Evolutionary conservation across 1,140 invertebrate genomes (phyloP), one percentile per base, ranked within the genome.

Genomic region (Cephus cinctus): DNA sequence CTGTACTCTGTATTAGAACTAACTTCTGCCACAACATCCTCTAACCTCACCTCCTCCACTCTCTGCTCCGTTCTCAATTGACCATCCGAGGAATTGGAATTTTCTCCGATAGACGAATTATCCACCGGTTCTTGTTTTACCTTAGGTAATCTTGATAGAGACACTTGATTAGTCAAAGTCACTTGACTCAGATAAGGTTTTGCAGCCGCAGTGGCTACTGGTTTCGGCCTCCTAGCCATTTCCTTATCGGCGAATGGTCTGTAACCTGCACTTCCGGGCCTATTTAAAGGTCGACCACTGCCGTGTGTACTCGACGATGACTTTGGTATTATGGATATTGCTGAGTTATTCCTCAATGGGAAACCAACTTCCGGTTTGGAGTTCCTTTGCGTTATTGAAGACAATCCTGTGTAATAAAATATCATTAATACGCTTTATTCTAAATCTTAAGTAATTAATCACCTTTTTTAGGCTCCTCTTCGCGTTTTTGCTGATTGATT

Each of bases 261-360:
- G 56, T 68, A 75, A 58, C 52, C 69, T 36, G 49, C 62, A 62
- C 51, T 41, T 47, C 64, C 42, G 47, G 73, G 46, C 57, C 70
- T 57, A 61, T 69, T 55, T 15, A 63, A 12, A 43, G 71, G 58
- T 56, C 75, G 55, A 49, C 61, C 36, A 47, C 50, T 38, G 56
- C 52, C 41, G 59, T 72, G 56, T 49, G 78, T 39, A 59, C 72
- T 48, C 43, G 70, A 61, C 34, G 72, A 58, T 23, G 66, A 60
- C 65, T 84, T 84, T 15, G 84, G 84, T 49, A 83, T 83, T 19
- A 85, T 83, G 18, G 85, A 83, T 22, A 86, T 81, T 2, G 84
- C 83, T 5, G 84, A 81, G 56, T 85, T 86, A 56, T 83, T 84
- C 58, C 84, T 84, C 23, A 87, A 71, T 0, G 83, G 80, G 30